These are phyloP conservation scores for Arctia plantaginis DNA, from an alignment of 2,888 invertebrate species.

Conservation along the genomic window DNA sequence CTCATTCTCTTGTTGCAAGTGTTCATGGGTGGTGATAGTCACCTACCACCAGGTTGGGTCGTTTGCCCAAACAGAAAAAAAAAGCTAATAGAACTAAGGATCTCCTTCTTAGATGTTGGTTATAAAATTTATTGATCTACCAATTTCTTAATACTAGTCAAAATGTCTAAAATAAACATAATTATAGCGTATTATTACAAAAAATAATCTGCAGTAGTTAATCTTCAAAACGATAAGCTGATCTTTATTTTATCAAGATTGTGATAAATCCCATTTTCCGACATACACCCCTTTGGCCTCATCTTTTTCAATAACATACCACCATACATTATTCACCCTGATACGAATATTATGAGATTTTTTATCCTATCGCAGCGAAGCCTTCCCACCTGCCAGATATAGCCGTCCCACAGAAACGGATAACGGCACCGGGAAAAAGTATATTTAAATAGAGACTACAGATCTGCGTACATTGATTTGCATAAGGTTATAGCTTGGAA, in stretches of 20 bases:
- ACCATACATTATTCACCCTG: conserved; percentile 9
- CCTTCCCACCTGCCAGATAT: conserved; percentile 29
- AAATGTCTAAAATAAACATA: too few species aligned
- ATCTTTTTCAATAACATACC: conserved; percentile 11
- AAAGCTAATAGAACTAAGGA: too few species aligned
- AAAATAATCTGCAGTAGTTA: neutral
- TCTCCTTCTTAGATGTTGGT: too few species aligned
- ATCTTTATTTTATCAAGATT: neutral
- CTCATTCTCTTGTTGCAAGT: too few species aligned
- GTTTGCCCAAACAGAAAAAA: too few species aligned
- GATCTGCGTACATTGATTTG: neutral
- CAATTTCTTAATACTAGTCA: too few species aligned
- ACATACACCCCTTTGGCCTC: neutral
- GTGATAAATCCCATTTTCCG: neutral
- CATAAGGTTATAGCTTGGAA: neutral
- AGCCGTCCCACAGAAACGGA: conserved; percentile 29
- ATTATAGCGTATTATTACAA: too few species aligned
- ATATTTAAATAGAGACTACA: conserved; percentile 9
- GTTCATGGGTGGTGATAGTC: too few species aligned
- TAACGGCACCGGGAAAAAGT: conserved; percentile 24
- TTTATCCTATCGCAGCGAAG: conserved; percentile 14
- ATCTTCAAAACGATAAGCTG: neutral
- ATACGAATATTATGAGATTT: conserved; percentile 19
- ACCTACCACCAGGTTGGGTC: too few species aligned
- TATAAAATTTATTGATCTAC: too few species aligned